Base-by-base conservation (phyloP, 2,888 invertebrate species). In the Monoplex corrugatus region DNA sequence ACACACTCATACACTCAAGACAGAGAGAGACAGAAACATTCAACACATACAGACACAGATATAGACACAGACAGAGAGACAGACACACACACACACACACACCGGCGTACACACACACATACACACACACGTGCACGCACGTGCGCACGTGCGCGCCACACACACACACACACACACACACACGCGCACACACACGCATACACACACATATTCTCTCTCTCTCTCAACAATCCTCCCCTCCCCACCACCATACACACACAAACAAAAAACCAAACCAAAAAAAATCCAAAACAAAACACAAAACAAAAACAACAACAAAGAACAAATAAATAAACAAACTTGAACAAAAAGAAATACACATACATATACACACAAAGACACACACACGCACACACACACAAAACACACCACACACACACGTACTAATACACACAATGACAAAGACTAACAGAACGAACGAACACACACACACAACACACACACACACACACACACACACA, bases 161-260 rank as follows among this genome's bases (percentile, higher is more conserved):
- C 68, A 68, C 68, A 68, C 68, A 68, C 68, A 68, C 68, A 68
- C 68, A 68, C 68, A 68, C 68, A 68, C 68, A 68, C 68, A 68
- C 68, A 68, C 68, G n/a, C 68, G n/a, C 68, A 68, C 68, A 68
- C 68, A 68, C 68, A 68, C 68, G n/a, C 68, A 68, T n/a, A 68
- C 68, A 75, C 35, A 75, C 32, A 75, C 35, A 75, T 10, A 78
- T 2, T 57, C 19, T 10, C 28, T 28, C 28, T 16, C 16, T 28
- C 57, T 23, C 57, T 57, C 2, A 10, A 28, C 57, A 23, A 57
- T 57, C 57, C 57, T 28, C 19, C 10, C 57, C 57, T 28, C 57
- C 2, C 57, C 10, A 57, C 28, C 57, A 2, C 1, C 57, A 16
- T 28, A 57, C 19, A 57, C 8, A 50, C 10, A 50, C 19, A 19